Base-by-base conservation (phyloP, 2,797 vertebrate genomes). In the Agapornis canus region DNA sequence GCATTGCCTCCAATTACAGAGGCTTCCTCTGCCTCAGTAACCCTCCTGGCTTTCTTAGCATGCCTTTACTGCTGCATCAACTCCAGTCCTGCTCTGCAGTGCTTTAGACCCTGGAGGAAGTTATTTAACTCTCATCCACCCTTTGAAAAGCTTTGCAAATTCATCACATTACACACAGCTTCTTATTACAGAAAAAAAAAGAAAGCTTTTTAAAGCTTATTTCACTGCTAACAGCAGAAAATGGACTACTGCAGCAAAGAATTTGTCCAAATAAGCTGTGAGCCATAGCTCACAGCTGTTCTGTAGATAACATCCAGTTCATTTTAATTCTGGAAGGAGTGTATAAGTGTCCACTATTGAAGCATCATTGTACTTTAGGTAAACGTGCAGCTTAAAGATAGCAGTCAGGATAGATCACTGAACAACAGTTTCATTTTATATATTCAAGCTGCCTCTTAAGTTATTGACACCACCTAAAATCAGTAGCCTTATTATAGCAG, bases 191-290 rank as follows among this genome's bases (percentile, higher is more conserved):
- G 68, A 56, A 90, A 7, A 39, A 61, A 79, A 78, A 86, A 79
- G 45, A 22, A 75, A 29, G 2, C 8, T 64, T 92, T 87, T 77
- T 69, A 52, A 40, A 92, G 76, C 76, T 92, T 66, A 73, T 89
- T 90, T 83, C 77, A 25, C 76, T 26, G 25, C 40, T 75, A 93
- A 94, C 54, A 88, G 61, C 61, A 91, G 84, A 92, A 95, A 96
- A 91, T 75, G 42, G 61, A 40, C 43, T 82, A 78, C 57, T 88
- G 63, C 92, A 83, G 70, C 22, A 81, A 80, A 83, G 63, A 84
- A 83, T 48, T 81, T 78, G 32, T 90, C 87, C 73, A 94, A 95
- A 91, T 92, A 83, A 93, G 82, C 92, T 81, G 64, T 37, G 68
- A 89, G 89, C 75, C 23, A 0, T 18, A 70, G 54, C 71, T 45